These are phyloP conservation scores for Thelaira solivaga DNA, from an alignment of 2,888 invertebrate genomes.

Conservation along the genomic window DNA sequence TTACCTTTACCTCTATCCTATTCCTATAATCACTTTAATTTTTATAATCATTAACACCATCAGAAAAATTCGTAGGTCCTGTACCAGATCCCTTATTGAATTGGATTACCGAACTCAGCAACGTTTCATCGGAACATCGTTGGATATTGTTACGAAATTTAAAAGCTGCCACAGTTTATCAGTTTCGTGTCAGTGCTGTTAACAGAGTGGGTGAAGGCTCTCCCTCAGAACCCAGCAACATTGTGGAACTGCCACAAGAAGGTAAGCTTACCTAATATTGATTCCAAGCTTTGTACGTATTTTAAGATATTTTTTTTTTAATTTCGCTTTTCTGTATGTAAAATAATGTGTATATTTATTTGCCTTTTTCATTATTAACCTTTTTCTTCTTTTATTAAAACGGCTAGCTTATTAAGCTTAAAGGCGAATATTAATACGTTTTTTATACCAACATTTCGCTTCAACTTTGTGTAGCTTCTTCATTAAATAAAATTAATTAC, in stretches of 20 bases:
- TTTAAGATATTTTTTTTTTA: slow-evolving; percentile 31
- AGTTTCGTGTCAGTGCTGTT: slow-evolving; percentile 97
- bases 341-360: background rate
- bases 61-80: slow-evolving; percentile 83
- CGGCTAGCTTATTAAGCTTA: too few relatives aligned
- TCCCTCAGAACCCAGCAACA: slow-evolving; percentile 91
- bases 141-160: slow-evolving; percentile 90
- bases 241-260: slow-evolving; percentile 96
- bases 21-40: slow-evolving; percentile 4
- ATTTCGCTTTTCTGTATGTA: slow-evolving; percentile 35
- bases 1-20: slow-evolving; percentile 29
- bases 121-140: slow-evolving; percentile 87
- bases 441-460: too few relatives aligned
- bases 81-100: slow-evolving; percentile 90
- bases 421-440: too few relatives aligned
- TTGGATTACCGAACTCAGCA: slow-evolving; percentile 92
- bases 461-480: too few relatives aligned
- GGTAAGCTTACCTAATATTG: slow-evolving; percentile 80
- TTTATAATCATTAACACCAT: slow-evolving; percentile 54
- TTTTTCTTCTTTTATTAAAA: too few relatives aligned
- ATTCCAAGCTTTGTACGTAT: background rate
- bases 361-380: background rate
- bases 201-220: slow-evolving; percentile 97
- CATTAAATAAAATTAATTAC: too few relatives aligned
- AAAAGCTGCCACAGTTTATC: slow-evolving; percentile 96